Evolutionary conservation across 2,113 vertebrate species (phyloP).

Genomic region (Rhineura floridana): DNA sequence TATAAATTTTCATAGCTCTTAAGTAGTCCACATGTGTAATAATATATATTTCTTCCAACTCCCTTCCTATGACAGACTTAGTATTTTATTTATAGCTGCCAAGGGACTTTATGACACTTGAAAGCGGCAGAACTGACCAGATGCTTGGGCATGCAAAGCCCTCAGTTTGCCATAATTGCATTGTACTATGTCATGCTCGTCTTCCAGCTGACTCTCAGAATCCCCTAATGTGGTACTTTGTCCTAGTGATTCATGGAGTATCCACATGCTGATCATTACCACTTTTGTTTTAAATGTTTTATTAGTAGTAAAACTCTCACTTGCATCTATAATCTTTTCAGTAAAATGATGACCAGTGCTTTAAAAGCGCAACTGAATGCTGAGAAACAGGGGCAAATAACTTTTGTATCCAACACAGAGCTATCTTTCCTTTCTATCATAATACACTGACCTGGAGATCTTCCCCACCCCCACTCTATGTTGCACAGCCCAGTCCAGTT

Average conservation of each 20-base stretch:
- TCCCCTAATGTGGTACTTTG: neutral
- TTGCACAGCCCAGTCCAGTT: neutral
- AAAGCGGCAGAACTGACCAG: slow-evolving; percentile 7
- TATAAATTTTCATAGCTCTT: slow-evolving; percentile 30
- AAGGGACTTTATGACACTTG: neutral
- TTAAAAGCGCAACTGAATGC: neutral
- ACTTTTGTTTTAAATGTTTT: neutral
- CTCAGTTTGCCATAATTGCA: neutral
- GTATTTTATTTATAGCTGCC: neutral
- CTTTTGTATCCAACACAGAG: neutral
- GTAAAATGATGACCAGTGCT: neutral
- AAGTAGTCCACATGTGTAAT: slow-evolving; percentile 27
- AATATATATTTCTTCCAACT: neutral
- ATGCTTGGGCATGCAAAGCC: neutral
- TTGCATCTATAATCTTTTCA: neutral
- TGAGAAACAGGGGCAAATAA: neutral
- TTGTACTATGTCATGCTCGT: neutral
- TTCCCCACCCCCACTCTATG: neutral
- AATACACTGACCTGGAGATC: neutral
- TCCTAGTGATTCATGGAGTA: slow-evolving; percentile 13
- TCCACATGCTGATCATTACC: neutral
- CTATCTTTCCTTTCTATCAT: neutral
- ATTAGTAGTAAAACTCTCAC: neutral
- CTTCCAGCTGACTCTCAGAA: neutral
- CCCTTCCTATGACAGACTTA: neutral